Evolutionary conservation across 2,888 invertebrate species (phyloP).

Genomic region (Morpho achilles): DNA sequence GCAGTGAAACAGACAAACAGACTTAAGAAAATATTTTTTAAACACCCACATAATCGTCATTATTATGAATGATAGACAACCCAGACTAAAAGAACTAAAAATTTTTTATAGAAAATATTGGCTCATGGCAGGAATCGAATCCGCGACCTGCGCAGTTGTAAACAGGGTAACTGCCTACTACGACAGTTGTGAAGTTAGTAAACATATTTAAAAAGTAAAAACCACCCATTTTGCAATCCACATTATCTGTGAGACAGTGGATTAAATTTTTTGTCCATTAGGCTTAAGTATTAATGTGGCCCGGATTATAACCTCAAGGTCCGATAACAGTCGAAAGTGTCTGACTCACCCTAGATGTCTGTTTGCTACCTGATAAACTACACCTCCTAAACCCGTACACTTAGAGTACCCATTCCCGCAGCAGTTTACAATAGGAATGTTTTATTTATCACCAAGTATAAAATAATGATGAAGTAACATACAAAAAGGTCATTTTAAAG

Average conservation of each 20-base stretch:
- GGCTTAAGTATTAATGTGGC: conserved; percentile 71
- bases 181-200: neutral
- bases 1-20: no score
- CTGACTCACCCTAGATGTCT: conserved; percentile 63
- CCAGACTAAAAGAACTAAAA: no score
- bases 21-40: no score
- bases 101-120: no score
- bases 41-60: no score
- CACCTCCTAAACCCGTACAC: conserved; percentile 35
- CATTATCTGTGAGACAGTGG: conserved; percentile 43
- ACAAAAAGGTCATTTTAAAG: conserved; percentile 10
- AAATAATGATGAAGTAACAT: conserved; percentile 9
- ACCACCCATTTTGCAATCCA: conserved; percentile 21
- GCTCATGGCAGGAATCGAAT: no score
- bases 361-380: conserved; percentile 58
- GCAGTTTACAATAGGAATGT: conserved; percentile 15
- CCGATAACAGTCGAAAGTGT: conserved; percentile 52
- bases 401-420: conserved; percentile 34
- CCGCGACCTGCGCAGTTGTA: no score
- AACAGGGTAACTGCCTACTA: neutral
- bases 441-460: conserved; percentile 24
- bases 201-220: conserved; percentile 1
- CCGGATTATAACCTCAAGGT: conserved; percentile 60
- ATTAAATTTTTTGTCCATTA: conserved; percentile 78
- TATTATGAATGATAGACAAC: no score